Base-by-base conservation (phyloP, 1,140 invertebrate genomes). In the Andrena cerasifolii region DNA sequence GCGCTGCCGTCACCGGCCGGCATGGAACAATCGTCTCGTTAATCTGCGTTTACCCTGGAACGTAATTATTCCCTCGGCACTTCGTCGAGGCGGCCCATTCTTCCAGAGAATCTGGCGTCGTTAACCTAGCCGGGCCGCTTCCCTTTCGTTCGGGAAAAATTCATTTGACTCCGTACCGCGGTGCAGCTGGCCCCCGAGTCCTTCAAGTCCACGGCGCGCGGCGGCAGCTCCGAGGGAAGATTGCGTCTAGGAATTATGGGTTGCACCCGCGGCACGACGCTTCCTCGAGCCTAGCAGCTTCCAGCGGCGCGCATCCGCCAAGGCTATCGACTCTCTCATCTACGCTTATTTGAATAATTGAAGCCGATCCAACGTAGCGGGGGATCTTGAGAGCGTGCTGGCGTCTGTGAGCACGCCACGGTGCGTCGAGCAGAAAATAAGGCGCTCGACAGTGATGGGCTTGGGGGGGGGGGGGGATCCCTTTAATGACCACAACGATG, bases 291-390 rank as follows among this genome's bases (percentile, higher is more conserved):
- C n/a, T 2, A n/a, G 49, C 10, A 36, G 24, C 62, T 47, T 7
- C 21, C 40, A 56, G 31, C n/a, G 3, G 36, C 31, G 40, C n/a
- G 65, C 45, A 63, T 63, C 43, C 63, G 33, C 45, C 24, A 51
- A 51, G 54, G 40, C 62, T 63, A 83, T 74, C 82, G 53, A 24
- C 24, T 43, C 65, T 54, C 63, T 79, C 58, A 66, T 83, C 76
- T 70, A 28, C 59, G n/a, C 65, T 83, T 65, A 84, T 84, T 75
- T 70, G 70, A 82, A 83, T 84, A 82, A 84, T 84, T 62, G 73
- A 75, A 43, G 8, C 12, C 43, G 65, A 83, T 62, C 66, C 18
- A 26, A 28, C 18, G 33, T n/a, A 31, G 31, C 47, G 8, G 26
- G 66, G 5, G 73, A 53, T 31, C 58, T 1, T 16, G 12, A 54